These are phyloP conservation scores for Rhinoraja longicauda DNA, from an alignment of 2,797 vertebrate species.

Conservation along the genomic window DNA sequence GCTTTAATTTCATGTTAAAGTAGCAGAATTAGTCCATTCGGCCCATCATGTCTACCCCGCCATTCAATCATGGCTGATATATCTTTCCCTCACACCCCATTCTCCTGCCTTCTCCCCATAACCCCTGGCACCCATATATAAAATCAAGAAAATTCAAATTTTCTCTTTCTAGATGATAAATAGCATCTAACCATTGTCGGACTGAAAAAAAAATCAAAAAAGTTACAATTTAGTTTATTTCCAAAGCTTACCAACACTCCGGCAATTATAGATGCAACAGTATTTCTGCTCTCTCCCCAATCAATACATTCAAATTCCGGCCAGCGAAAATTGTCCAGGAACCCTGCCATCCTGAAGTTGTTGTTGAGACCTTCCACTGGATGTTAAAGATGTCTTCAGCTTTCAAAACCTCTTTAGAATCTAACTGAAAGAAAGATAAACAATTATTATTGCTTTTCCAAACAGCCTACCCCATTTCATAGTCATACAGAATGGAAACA, in stretches of 20 bases:
- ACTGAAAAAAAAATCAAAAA: not conserved
- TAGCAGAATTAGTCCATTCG: too few relatives aligned
- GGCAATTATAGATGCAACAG: slow-evolving; percentile 71
- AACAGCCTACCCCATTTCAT: not conserved
- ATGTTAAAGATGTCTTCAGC: not conserved
- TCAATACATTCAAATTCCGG: slow-evolving; percentile 83
- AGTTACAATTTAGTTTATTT: not conserved
- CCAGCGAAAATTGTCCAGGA: slow-evolving; percentile 83
- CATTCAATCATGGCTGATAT: too few relatives aligned
- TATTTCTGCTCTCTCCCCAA: slow-evolving; percentile 80
- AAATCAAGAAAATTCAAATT: not conserved
- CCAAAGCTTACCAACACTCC: slow-evolving; percentile 69
- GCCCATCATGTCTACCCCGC: too few relatives aligned
- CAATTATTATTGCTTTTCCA: not conserved
- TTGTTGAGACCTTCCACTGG: not conserved
- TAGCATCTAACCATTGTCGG: not conserved
- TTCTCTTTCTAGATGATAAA: not conserved
- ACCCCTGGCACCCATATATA: not conserved
- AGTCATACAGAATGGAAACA: not conserved
- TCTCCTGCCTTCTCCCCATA: too few relatives aligned
- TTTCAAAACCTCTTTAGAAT: not conserved
- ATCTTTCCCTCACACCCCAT: too few relatives aligned
- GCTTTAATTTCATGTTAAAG: not conserved
- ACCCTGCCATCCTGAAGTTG: slow-evolving; percentile 70
- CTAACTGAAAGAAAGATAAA: not conserved